These are phyloP conservation scores for Myrmecobius fasciatus DNA, from an alignment of 2,113 vertebrate species.

Conservation along the genomic window DNA sequence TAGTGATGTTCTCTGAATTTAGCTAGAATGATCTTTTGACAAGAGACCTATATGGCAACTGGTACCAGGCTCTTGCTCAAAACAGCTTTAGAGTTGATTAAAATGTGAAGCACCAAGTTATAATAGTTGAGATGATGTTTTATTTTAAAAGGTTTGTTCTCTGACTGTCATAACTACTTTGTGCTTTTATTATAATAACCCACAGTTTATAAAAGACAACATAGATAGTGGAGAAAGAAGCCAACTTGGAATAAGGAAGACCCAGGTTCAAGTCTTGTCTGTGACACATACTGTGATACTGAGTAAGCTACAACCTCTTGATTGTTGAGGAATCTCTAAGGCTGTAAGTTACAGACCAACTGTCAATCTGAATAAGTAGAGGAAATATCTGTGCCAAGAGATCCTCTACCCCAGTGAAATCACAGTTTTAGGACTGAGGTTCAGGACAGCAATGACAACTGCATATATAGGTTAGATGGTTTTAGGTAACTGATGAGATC, in stretches of 20 bases:
- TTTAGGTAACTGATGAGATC: neutral
- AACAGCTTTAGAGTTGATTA: neutral
- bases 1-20: neutral
- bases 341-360: neutral
- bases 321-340: neutral
- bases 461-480: neutral
- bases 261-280: neutral
- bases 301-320: neutral
- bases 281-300: neutral
- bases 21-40: neutral
- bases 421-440: neutral
- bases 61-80: neutral
- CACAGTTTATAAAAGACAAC: neutral
- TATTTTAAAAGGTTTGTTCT: neutral
- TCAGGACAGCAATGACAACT: neutral
- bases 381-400: neutral
- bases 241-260: neutral
- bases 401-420: neutral
- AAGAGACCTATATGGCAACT: neutral
- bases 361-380: neutral
- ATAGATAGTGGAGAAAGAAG: neutral
- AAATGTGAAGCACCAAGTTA: neutral
- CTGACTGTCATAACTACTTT: neutral
- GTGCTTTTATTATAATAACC: neutral
- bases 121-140: neutral